Conservation (phyloP, 2,113 vertebrate genomes). For the Tetrax tetrax region DNA sequence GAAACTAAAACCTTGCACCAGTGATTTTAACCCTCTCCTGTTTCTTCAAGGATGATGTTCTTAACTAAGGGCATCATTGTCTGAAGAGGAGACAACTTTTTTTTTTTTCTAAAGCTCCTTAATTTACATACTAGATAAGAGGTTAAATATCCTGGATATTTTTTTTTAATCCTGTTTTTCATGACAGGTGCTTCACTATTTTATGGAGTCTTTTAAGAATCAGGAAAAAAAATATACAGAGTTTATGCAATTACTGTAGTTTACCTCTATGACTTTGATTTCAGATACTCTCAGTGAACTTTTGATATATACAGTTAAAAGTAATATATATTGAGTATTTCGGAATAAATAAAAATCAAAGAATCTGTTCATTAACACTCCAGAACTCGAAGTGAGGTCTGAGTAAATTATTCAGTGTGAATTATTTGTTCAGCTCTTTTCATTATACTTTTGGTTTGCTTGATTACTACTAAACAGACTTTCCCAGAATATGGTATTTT, state of each 20-base stretch:
- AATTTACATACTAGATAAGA: background rate
- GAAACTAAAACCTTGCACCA: background rate
- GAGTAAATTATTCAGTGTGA: conserved; percentile 65
- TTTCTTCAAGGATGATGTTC: background rate
- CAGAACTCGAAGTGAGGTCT: background rate
- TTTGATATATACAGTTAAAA: background rate
- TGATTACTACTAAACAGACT: conserved; percentile 50
- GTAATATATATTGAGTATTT: background rate
- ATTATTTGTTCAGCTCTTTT: conserved; percentile 64
- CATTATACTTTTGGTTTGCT: conserved; percentile 40
- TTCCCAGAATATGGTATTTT: background rate
- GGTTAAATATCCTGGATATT: background rate
- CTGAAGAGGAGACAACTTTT: background rate
- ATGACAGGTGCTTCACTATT: background rate
- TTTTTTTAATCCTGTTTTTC: background rate
- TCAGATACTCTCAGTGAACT: background rate
- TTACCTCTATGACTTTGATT: background rate
- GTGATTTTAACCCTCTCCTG: background rate
- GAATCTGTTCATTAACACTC: background rate
- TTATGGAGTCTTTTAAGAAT: background rate
- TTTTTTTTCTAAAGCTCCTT: background rate
- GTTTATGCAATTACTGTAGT: background rate
- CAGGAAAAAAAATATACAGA: background rate
- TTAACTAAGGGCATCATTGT: background rate
- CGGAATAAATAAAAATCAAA: conserved; percentile 24